A percentile compares a stretch with the other conserved stretches of the same genome.
Conservation (phyloP, 2,797 vertebrate genomes). For the Xiphorhynchus erythropygius region DNA sequence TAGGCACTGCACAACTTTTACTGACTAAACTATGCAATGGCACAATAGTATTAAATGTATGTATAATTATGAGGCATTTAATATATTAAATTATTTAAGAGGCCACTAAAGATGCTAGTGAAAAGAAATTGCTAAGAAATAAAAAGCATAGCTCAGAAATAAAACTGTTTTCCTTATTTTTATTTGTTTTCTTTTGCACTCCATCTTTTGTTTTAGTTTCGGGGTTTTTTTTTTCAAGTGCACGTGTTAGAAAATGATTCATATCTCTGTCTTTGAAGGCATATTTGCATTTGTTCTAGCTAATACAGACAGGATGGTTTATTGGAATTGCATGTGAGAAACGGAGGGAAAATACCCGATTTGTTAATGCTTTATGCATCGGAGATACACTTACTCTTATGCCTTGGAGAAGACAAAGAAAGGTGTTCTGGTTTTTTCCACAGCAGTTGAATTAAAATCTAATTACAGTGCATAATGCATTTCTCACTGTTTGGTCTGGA, state of each 20-base stretch:
- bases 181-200: background rate
- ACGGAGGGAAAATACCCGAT: background rate
- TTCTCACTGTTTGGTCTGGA: background rate
- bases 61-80: background rate
- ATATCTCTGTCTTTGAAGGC: background rate
- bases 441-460: background rate
- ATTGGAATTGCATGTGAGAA: background rate
- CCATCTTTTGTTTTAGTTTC: background rate
- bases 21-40: background rate
- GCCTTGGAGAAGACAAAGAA: background rate
- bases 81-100: background rate
- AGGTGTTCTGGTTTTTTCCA: background rate
- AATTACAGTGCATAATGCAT: rapidly evolving
- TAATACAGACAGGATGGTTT: background rate
- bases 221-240: background rate
- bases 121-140: background rate
- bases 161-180: background rate
- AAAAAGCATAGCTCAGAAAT: background rate
- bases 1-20: background rate
- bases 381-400: too few relatives aligned
- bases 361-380: background rate
- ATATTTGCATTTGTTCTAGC: background rate
- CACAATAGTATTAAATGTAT: background rate
- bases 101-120: background rate
- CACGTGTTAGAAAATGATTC: background rate